These are phyloP conservation scores for Kradibia gibbosae DNA, from an alignment of 1,140 invertebrate species.

Conservation along the genomic window DNA sequence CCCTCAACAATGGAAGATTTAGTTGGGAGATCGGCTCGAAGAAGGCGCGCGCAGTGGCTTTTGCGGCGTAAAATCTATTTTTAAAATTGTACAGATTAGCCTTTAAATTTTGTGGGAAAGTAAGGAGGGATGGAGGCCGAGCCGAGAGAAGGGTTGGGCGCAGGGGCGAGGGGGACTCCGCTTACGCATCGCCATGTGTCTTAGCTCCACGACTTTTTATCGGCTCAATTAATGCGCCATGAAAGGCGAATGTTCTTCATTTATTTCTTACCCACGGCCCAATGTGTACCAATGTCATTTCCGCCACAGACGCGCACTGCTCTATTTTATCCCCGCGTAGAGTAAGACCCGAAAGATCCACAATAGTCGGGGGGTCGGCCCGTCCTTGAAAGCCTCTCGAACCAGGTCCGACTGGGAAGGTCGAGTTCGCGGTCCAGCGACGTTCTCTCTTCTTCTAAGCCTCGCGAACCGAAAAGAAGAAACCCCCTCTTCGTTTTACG, in stretches of 20 bases:
- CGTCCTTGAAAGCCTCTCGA: not conserved
- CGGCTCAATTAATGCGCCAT: constrained; percentile 43
- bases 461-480: not conserved
- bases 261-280: constrained; percentile 46
- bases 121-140: not conserved
- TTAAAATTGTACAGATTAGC: constrained; percentile 1
- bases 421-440: not conserved
- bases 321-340: constrained; percentile 13
- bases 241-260: constrained; percentile 53
- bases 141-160: not conserved
- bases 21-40: not conserved
- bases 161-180: constrained; percentile 15
- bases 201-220: constrained; percentile 55
- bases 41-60: not conserved
- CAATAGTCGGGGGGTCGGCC: constrained; percentile 19
- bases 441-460: not conserved
- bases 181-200: constrained; percentile 65
- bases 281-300: constrained; percentile 55
- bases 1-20: not conserved
- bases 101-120: constrained; percentile 26
- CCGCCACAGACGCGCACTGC: constrained; percentile 48
- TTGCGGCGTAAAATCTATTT: not conserved
- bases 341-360: not conserved
- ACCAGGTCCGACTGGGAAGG: not conserved
- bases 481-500: not conserved